Evolutionary conservation across 2,888 invertebrate species (phyloP), one percentile per base, ranked within the genome.

Genomic region (Carterocephalus palaemon): DNA sequence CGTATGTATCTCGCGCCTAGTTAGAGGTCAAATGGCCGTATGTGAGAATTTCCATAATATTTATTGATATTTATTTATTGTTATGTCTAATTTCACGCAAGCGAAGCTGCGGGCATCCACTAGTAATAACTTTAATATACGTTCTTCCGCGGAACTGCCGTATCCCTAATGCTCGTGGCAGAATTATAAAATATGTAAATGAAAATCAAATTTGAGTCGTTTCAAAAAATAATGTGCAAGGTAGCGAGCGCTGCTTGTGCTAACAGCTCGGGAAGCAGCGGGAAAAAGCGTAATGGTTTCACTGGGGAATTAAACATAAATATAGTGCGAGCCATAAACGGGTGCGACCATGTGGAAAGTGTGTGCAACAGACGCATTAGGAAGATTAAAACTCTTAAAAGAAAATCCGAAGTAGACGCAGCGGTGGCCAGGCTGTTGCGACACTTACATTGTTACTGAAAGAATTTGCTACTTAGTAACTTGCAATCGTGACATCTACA

Each of bases 331-430:
- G 60, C 62, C 59, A 64, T 63, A 67, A 73, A 60, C 64, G 62
- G 55, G 59, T 49, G 62, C 65, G 59, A 70, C 62, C 67, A 69
- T 77, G 81, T 70, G 68, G 70, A 60, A 73, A 76, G 72, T 69
- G 68, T 64, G 58, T 61, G 64, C 59, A 69, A 64, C 67, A 75
- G 67, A 67, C 66, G 72, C 85, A 85, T 85, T 85, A 84, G 83
- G 71, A 67, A 82, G 83, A 85, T 85, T 85, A 80, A 83, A 84
- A 83, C 67, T 75, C 73, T 72, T 70, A 75, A 79, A 80, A 74
- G 80, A 75, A 73, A 72, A 75, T 57, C 50, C 49, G 48, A 54
- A 46, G 51, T 39, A 51, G 46, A 47, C 13, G 19, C 26, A 26
- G 33, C 13, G 17, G 48, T 41, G 19, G 16, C 24, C 8, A 41